Evolutionary conservation across 2,888 invertebrate genomes (phyloP), one percentile per base, ranked within the genome.

Genomic region (Eupeodes luniger): DNA sequence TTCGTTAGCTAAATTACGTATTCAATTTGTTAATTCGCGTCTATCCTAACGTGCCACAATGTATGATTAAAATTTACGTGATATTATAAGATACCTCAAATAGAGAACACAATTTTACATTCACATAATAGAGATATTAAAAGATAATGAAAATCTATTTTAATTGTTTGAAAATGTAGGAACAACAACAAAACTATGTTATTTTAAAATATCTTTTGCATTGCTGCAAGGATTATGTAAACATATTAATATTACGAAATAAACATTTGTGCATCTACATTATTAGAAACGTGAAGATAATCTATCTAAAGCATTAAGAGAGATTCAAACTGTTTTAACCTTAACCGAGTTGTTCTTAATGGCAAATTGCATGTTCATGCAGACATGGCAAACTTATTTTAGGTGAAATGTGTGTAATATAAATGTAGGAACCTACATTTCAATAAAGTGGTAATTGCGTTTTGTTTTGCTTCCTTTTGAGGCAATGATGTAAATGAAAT

Each of bases 261-360:
- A 53, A 9, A 51, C 62, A 36, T 27, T 7, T 40, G 1, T 7
- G 27, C 16, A 34, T 19, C 57, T 55, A n/a, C 14, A 14, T 9
- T 11, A 16, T 67, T 64, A 44, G 64, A 51, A 11, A 51, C 34
- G 9, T 51, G 36, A 14, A 4, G 12, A 16, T 40, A 40, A 55
- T 40, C 34, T 57, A 16, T 64, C 5, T 62, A 57, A 70, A 9
- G 27, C 27, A 57, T 47, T 27, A 14, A 64, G 34, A 55, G 40
- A 67, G 70, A 66, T 69, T 44, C 9, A 47, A 77, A 76, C 55
- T 16, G 40, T 36, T 66, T 83, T 83, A 78, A 78, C 83, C 83
- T 83, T 66, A 83, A 78, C 83, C 83, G 83, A 72, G 72, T 64
- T 80, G 44, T 51, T 66, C 9, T 53, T 70, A 12, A 74, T 74